A percentile compares a stretch with the other conserved stretches of the same genome.
Evolutionary conservation across 2,113 vertebrate species (phyloP).

Genomic region (Arvicanthis niloticus): DNA sequence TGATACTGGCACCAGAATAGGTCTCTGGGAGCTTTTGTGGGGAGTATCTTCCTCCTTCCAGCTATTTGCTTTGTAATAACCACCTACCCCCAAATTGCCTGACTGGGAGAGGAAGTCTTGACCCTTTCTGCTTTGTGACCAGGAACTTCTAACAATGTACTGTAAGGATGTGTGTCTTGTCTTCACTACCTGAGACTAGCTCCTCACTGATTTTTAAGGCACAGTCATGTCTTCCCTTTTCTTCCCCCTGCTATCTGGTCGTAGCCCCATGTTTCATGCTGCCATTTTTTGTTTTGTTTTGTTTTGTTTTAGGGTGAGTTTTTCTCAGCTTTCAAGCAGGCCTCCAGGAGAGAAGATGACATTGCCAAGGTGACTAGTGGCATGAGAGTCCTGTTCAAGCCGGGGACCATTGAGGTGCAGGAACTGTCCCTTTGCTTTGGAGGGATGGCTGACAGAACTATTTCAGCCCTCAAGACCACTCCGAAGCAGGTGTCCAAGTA

Average conservation of each 20-base stretch:
- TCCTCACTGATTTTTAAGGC: fast-evolving
- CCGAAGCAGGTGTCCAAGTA: slow-evolving; percentile 89
- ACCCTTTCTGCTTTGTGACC: not conserved
- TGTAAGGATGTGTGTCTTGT: fast-evolving
- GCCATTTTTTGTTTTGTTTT: not conserved
- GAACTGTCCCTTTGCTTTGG: slow-evolving; percentile 93
- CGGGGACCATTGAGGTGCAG: slow-evolving; percentile 86
- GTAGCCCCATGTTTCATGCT: not conserved
- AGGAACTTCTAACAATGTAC: not conserved
- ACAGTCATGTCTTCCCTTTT: fast-evolving
- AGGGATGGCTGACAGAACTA: slow-evolving; percentile 94
- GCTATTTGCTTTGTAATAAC: not conserved
- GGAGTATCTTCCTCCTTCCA: not conserved
- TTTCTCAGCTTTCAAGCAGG: slow-evolving; percentile 96
- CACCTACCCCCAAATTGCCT: not conserved
- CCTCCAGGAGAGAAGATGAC: slow-evolving; percentile 95
- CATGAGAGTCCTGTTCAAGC: slow-evolving; percentile 92
- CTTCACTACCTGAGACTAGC: not conserved
- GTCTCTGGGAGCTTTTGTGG: not conserved
- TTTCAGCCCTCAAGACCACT: slow-evolving; percentile 90
- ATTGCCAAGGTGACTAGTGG: slow-evolving; percentile 96
- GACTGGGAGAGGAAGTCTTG: not conserved
- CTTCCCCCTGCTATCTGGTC: not conserved
- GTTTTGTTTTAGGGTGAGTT: slow-evolving; percentile 90
- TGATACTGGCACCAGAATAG: not conserved